These are phyloP conservation scores for Odocoileus hemionus DNA, from an alignment of 2,113 vertebrate species.

Conservation along the genomic window DNA sequence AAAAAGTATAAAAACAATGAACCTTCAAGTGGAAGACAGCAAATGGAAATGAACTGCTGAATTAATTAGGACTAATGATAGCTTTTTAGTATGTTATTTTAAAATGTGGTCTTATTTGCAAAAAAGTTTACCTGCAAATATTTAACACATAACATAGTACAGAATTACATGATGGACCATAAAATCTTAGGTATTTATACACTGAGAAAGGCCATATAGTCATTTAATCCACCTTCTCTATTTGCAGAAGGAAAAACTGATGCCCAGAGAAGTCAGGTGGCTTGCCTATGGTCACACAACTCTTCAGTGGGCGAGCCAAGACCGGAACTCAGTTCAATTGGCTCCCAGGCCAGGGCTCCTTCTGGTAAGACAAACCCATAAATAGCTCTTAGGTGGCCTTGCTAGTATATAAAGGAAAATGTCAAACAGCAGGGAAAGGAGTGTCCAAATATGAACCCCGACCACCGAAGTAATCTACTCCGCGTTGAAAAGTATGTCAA, in stretches of 20 bases:
- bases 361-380: background rate
- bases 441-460: background rate
- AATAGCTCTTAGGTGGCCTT: background rate
- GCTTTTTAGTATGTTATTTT: background rate
- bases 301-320: background rate
- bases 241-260: background rate
- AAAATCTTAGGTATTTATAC: constrained; percentile 9
- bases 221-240: background rate
- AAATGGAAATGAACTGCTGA: background rate
- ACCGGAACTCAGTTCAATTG: background rate
- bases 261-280: background rate
- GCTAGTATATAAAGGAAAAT: background rate
- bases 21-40: background rate
- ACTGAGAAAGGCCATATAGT: background rate
- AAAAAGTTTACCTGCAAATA: background rate
- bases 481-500: background rate
- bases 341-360: background rate
- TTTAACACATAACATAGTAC: background rate
- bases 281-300: background rate
- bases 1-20: background rate
- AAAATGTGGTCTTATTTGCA: background rate
- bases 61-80: background rate
- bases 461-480: background rate
- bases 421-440: background rate
- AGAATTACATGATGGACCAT: background rate